These are phyloP conservation scores for Strigamia crassipes DNA, from an alignment of 2,888 invertebrate genomes.

Conservation along the genomic window DNA sequence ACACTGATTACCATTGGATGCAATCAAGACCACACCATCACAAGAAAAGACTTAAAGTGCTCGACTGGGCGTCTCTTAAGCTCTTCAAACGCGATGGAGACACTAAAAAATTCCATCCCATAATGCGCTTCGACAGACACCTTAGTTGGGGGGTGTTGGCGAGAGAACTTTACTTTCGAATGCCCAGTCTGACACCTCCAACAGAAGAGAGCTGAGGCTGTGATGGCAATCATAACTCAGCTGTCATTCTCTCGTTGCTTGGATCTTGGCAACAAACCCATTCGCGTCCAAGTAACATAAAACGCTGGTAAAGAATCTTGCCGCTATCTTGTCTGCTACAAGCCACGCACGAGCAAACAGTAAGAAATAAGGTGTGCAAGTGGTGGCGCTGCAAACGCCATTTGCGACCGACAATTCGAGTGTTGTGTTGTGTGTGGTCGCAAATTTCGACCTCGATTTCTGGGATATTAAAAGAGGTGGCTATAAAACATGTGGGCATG, in stretches of 20 bases:
- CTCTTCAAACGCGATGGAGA: neutral
- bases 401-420: no score
- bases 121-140: neutral
- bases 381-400: no score
- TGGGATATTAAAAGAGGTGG: neutral
- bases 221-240: conserved; percentile 10
- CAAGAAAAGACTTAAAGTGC: conserved; percentile 10
- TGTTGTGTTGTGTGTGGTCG: no score
- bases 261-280: neutral
- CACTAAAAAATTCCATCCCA: conserved; percentile 10
- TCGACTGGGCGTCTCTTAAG: conserved; percentile 10
- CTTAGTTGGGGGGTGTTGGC: no score
- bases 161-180: neutral
- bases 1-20: conserved; percentile 10
- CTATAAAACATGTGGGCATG: no score
- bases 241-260: neutral
- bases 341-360: no score
- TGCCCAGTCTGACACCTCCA: neutral
- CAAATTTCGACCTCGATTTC: neutral
- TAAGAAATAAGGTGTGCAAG: no score
- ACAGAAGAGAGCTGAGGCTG: neutral
- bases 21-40: conserved; percentile 10
- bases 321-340: neutral
- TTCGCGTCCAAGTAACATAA: neutral
- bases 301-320: neutral